Percentiles rank a stretch among this genome's conserved stretches.
These are phyloP conservation scores for Phalacrocorax brasilianus DNA, from an alignment of 2,113 vertebrate species.

Conservation along the genomic window DNA sequence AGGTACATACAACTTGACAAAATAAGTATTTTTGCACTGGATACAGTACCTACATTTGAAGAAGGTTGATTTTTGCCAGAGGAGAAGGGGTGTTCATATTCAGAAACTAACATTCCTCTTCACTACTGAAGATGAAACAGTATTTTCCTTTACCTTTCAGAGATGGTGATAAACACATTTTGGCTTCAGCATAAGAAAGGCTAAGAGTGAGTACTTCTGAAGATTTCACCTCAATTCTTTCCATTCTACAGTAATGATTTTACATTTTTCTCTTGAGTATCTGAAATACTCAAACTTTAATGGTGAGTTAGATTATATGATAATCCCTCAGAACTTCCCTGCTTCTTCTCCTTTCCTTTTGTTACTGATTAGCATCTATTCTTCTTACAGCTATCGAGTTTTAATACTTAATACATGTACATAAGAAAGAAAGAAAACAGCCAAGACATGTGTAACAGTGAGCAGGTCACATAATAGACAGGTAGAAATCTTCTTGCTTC, in stretches of 20 bases:
- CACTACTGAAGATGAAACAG: background rate
- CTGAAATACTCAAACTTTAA: background rate
- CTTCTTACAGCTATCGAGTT: background rate
- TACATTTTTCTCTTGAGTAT: background rate
- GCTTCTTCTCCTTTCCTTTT: background rate
- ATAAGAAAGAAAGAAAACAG: background rate
- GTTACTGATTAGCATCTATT: background rate
- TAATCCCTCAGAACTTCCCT: background rate
- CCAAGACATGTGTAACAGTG: background rate
- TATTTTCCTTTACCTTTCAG: background rate
- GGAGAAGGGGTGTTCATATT: background rate
- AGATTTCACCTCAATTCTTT: background rate
- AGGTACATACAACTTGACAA: background rate
- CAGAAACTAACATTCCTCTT: background rate
- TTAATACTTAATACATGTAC: background rate
- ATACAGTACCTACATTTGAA: background rate
- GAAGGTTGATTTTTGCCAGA: background rate
- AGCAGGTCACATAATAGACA: background rate
- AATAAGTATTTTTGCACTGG: background rate
- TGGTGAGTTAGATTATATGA: background rate
- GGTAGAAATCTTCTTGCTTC: background rate
- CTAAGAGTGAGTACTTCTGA: background rate
- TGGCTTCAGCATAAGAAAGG: background rate
- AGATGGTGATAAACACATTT: background rate
- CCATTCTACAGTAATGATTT: background rate